These are phyloP conservation scores for Reticulitermes lucifugus DNA, from an alignment of 2,888 invertebrate genomes.

Conservation along the genomic window DNA sequence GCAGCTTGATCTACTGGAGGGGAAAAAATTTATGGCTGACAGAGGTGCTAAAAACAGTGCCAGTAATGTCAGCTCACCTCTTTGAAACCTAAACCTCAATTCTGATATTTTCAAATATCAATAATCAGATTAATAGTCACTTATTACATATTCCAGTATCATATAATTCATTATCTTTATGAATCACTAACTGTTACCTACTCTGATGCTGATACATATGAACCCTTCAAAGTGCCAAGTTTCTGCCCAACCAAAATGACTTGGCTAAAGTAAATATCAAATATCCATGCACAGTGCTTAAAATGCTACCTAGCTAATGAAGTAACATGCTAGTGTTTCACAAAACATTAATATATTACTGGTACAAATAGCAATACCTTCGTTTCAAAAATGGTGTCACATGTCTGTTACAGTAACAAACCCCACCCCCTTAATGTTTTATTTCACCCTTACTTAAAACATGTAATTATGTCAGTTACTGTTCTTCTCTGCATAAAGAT, in stretches of 20 bases:
- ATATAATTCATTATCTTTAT: background rate
- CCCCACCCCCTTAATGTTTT: background rate
- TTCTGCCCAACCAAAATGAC: background rate
- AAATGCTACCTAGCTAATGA: background rate
- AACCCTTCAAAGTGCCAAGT: background rate
- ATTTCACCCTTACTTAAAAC: background rate
- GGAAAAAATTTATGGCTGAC: background rate
- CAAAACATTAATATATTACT: conserved; percentile 30
- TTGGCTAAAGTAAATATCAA: background rate
- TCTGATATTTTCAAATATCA: conserved; percentile 12
- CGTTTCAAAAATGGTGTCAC: background rate
- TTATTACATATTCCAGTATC: background rate
- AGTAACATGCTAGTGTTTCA: conserved; percentile 25
- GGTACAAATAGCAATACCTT: conserved; percentile 22
- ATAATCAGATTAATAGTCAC: conserved; percentile 11
- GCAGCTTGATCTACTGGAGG: background rate
- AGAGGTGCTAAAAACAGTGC: background rate
- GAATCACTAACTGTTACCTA: conserved; percentile 19
- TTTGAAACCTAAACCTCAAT: background rate
- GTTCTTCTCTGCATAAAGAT: background rate
- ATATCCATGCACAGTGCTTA: background rate
- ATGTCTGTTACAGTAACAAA: background rate
- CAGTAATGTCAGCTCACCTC: background rate
- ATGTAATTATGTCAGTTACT: background rate
- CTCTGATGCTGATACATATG: background rate